phyloP scores from a whole-genome alignment of 1,140 invertebrate species.

The Atopsyche davidsoni region DNA sequence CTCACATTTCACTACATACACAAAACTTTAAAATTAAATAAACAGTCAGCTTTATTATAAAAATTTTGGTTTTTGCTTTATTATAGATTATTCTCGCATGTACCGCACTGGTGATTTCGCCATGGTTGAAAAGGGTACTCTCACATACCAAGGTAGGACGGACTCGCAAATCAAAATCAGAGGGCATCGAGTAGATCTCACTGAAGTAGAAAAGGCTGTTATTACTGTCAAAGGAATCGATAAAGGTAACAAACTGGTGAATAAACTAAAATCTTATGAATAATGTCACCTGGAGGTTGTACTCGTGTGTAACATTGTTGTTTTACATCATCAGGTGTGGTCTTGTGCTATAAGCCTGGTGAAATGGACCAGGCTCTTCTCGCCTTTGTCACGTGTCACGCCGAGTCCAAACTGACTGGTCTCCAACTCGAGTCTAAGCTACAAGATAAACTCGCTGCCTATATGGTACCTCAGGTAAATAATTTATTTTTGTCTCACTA shows the following conservation, averaged over 20 bases:
- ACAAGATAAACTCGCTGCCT: conserved; percentile 57
- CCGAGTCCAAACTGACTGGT: conserved; percentile 48
- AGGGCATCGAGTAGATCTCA: conserved; percentile 77
- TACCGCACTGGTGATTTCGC: conserved; percentile 83
- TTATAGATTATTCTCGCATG: conserved; percentile 56
- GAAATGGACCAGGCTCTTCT: conserved; percentile 65
- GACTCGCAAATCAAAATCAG: conserved; percentile 84
- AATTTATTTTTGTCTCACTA: neutral
- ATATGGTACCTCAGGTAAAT: conserved; percentile 69
- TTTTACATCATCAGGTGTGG: conserved; percentile 45
- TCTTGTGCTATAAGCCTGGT: conserved; percentile 72
- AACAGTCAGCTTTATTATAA: no score
- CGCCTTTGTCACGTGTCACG: conserved; percentile 61
- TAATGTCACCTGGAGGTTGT: neutral
- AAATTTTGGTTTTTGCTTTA: neutral
- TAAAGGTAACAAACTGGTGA: conserved; percentile 45
- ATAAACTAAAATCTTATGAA: conserved; percentile 1
- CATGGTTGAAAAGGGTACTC: conserved; percentile 59
- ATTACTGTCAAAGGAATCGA: conserved; percentile 51
- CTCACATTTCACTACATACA: neutral
- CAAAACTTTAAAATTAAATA: no score
- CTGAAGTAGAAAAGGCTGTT: conserved; percentile 71
- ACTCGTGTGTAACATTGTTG: neutral
- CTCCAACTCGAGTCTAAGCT: conserved; percentile 60
- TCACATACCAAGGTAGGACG: conserved; percentile 74